Conservation (phyloP, 2,888 invertebrate species). For the Protonemura montana region DNA sequence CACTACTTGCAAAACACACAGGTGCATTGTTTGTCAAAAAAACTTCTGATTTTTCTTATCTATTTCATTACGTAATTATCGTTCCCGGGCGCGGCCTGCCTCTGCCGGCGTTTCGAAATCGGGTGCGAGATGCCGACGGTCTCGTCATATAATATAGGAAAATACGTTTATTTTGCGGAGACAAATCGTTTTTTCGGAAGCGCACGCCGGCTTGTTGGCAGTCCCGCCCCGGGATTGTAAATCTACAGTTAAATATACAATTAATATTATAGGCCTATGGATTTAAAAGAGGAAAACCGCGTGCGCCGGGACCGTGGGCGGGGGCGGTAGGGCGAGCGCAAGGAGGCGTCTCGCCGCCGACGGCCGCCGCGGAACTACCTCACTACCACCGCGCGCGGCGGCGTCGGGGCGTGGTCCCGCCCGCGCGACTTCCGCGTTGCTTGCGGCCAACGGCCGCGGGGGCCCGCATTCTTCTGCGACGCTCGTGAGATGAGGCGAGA, state of each 20-base stretch:
- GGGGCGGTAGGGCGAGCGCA: not conserved
- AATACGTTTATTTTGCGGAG: not conserved
- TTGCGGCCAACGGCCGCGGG: not conserved
- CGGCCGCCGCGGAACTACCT: not conserved
- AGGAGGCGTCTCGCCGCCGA: not conserved
- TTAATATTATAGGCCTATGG: conserved; percentile 37
- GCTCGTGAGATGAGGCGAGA: not conserved
- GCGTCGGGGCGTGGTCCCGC: not conserved
- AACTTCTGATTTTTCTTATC: conserved; percentile 42
- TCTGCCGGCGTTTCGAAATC: not conserved
- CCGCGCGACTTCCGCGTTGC: not conserved
- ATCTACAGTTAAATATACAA: conserved; percentile 36
- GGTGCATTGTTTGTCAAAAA: conserved; percentile 39
- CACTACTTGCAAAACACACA: conserved; percentile 14
- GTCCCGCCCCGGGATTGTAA: conserved; percentile 19
- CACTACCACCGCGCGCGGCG: not conserved
- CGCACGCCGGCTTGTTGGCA: not conserved
- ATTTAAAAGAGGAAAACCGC: conserved; percentile 25
- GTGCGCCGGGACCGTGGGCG: not conserved
- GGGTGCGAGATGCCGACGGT: not conserved
- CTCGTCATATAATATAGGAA: too few relatives aligned
- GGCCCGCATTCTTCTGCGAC: not conserved
- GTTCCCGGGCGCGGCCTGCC: not conserved
- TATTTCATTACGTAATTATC: conserved; percentile 34
- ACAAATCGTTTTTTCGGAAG: conserved; percentile 16